Evolutionary conservation across 2,113 vertebrate species (phyloP), one percentile per base, ranked within the genome.

Genomic region (Poecile atricapillus): DNA sequence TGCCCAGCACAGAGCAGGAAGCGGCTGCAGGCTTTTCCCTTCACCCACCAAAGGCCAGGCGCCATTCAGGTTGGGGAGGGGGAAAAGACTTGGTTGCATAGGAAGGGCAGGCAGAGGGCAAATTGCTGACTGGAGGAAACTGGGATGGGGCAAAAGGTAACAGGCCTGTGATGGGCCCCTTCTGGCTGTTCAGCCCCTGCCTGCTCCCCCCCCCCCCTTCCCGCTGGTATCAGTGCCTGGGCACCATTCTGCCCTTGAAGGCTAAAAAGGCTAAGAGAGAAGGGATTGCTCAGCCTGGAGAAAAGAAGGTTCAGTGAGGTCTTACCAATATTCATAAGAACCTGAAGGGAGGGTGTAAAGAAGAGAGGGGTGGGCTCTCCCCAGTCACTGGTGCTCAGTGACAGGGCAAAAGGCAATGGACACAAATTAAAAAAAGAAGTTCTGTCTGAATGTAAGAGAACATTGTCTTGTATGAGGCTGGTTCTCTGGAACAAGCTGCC

Each of bases 1-100:
- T 19, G 58, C 87, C 87, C 88, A 88, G 79, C 63, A 74, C 67
- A 92, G 97, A 15, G n/a, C 56, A 84, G 68, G 62, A 97, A 90
- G 76, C 1, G 1, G 68, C 81, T 5, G 10, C 65, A 81, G 76
- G 63, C 79, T 69, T 69, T 95, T 89, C 52, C 60, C 60, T 75
- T 93, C 0, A 0, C 76, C 76, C 73, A 87, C 75, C 87, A 88
- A 82, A 92, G 91, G 93, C 73, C 55, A 77, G 75, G 65, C 88
- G 90, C 80, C 79, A 73, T 43, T 84, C 47, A 24, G 41, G 41
- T 5, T 23, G 4, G n/a, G 31, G 65, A 87, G 84, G 74, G 60
- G 62, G 67, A 96, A 73, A 62, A 87, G 49, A 93, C 46, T 28
- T 13, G 15, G 21, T 39, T 63, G 59, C 44, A 94, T 11, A 90